Base-by-base conservation (phyloP, 2,888 invertebrate genomes). In the Hirtodrosophila alboralis region DNA sequence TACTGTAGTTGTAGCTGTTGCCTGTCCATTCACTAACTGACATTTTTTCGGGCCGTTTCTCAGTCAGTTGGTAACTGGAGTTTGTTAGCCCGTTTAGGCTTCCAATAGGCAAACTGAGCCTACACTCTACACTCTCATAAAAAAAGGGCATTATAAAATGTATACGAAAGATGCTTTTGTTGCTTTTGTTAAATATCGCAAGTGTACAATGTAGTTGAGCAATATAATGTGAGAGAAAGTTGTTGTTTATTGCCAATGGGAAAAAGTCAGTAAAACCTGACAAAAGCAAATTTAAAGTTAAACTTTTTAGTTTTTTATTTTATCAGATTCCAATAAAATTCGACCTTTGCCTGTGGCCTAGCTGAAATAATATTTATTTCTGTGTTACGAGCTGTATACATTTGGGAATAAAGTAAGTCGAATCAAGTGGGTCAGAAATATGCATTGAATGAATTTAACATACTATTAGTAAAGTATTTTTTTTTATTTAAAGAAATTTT, bases 401-500 rank as follows among this genome's bases (percentile, higher is more conserved):
- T 21, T 18, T 45, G 33, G 31, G 13, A 33, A 47, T 58, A 40
- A 71, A n/a, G 33, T 38, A 27, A 45, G 9, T 9, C 47, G n/a
- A 41, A 33, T 45, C 10, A 68, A 66, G 10, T 66, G 34, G 65
- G 65, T 66, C 61, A 59, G 28, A 54, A 48, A 64, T 65, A 68
- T 51, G 45, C 59, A 60, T 47, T 54, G 66, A 28, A 48, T 60
- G 23, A 28, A 37, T 23, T 69, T 60, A 54, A 12, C 45, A 51
- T 36, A 28, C 40, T 67, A 38, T 28, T 31, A 21, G 9, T 34
- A 14, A 12, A 12, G 27, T 27, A 36, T 48, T 10, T 28, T 13
- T 31, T 43, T 41, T 67, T 40, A 43, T 36, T 66, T 66, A 33
- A 59, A 51, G 73, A 72, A 72, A 66, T 60, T 26, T 72, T 54